Evolutionary conservation across 1,140 invertebrate genomes (phyloP), one percentile per base, ranked within the genome.

Genomic region (Heliconius nattereri): DNA sequence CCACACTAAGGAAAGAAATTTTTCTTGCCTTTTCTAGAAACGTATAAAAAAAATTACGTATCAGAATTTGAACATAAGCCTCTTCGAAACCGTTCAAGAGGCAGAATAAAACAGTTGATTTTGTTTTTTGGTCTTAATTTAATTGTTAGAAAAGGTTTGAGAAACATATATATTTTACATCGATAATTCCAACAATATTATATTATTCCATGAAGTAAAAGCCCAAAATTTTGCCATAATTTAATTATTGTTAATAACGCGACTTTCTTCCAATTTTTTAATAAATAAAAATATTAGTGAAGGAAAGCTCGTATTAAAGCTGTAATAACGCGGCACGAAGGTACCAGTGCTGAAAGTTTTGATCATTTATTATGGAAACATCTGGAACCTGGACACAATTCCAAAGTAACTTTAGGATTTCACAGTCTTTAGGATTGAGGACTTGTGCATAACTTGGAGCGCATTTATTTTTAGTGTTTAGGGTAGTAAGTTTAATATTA

Each of bases 291-390:
- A 60, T 76, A 23, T 76, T 45, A 40, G 81, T 81, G 73, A 78
- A 73, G 84, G 73, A 79, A 85, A 85, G 84, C 83, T 85, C 84
- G 76, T 76, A 73, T 85, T 85, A 85, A 85, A 85, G 84, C 84
- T 84, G 76, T 82, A 77, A 82, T 75, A 80, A 73, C 75, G 79
- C 83, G 79, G 81, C 83, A 85, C 81, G 78, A 84, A 85, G 83
- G 73, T 82, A 73, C 49, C 60, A 66, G 60, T 66, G 71, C 72
- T 40, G 49, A 23, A 66, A 66, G 60, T 60, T 66, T 66, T 66
- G 60, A 66, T 66, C 60, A 66, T 29, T 66, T 26, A 66, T 66
- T 66, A 66, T 29, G 60, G 60, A 66, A 66, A 66, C 60, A 29
- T 66, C 60, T 66, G 60, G 60, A 66, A 23, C 29, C 23, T 66